These are phyloP conservation scores for Nesogale talazaci DNA, from an alignment of 2,113 vertebrate species.

Conservation along the genomic window DNA sequence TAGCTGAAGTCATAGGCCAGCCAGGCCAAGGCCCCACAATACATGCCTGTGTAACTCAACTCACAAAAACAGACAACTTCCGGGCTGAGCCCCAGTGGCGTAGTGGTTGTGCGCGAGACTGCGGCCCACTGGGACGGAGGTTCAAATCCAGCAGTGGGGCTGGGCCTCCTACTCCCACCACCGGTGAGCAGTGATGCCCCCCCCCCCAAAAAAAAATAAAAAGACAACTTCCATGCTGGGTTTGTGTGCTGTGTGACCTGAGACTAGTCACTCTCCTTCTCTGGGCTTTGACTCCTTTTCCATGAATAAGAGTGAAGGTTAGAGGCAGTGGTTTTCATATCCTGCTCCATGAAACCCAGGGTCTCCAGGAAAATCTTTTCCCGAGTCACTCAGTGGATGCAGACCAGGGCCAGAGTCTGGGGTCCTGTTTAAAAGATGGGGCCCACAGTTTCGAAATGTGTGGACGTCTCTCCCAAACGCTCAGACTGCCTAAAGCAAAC, in stretches of 20 bases:
- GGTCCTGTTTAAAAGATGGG: not conserved
- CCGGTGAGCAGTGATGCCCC: no score
- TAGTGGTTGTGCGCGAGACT: no score
- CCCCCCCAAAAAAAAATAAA: no score
- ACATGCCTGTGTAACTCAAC: not conserved
- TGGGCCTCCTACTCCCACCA: no score
- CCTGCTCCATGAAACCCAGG: not conserved
- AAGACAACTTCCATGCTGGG: not conserved
- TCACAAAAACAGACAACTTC: no score
- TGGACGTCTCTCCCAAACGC: not conserved
- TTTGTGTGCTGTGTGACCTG: no score
- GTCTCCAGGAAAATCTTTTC: not conserved
- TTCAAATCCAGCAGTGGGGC: no score
- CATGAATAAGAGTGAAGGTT: not conserved
- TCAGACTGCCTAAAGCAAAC: not conserved
- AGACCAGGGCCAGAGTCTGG: not conserved
- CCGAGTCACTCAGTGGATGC: not conserved
- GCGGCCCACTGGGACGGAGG: no score
- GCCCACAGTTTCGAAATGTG: not conserved
- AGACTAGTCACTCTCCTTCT: not conserved
- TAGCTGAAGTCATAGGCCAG: not conserved
- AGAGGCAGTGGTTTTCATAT: not conserved
- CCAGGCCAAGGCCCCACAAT: not conserved
- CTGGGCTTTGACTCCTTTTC: not conserved
- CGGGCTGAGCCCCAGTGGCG: no score